Conservation (phyloP, 1,140 invertebrate species). For the Hydropsyche tenuis region DNA sequence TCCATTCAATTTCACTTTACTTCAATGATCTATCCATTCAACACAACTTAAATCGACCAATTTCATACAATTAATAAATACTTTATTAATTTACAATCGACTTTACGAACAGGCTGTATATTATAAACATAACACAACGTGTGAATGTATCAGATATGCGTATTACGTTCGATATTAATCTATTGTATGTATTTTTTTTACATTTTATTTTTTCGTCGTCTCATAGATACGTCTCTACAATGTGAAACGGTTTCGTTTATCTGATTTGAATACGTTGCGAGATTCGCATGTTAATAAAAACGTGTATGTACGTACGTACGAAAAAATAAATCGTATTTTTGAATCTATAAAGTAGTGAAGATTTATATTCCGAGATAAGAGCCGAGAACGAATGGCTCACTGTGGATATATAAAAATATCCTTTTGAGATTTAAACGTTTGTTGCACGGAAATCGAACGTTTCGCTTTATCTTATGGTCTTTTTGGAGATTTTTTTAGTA, state of each 20-base stretch:
- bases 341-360: no score
- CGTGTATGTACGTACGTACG: neutral
- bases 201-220: neutral
- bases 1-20: no score
- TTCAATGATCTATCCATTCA: no score
- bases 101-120: no score
- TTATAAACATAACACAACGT: no score
- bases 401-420: neutral
- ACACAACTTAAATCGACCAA: no score
- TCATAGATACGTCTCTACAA: neutral
- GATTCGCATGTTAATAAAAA: slow-evolving; percentile 11
- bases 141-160: neutral
- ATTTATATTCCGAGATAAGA: no score
- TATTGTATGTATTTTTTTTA: neutral
- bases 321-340: no score
- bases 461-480: neutral
- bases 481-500: no score
- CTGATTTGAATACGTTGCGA: slow-evolving; percentile 7
- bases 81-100: no score
- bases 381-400: no score
- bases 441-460: slow-evolving; percentile 28
- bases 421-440: slow-evolving; percentile 24
- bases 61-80: no score
- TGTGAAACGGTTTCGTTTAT: slow-evolving; percentile 19
- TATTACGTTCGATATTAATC: slow-evolving; percentile 17